Percentiles rank a stretch among this genome's conserved stretches.
phyloP scores from a whole-genome alignment of 2,888 invertebrate species.

The Eulithis testata region DNA sequence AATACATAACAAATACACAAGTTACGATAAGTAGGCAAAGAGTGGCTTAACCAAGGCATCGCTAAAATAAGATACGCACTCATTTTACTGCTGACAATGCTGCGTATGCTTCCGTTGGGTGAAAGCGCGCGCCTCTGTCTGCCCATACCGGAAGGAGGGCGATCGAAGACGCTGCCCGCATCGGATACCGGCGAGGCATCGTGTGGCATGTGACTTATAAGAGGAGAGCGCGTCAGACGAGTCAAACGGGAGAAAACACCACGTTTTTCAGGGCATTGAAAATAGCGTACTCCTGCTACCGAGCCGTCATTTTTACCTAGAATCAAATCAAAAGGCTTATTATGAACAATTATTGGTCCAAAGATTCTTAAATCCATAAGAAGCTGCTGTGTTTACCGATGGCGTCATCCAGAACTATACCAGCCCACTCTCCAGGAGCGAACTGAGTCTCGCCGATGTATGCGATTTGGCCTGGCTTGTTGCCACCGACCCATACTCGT shows the following conservation, averaged over 20 bases:
- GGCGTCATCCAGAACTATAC: conserved; percentile 97
- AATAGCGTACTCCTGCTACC: conserved; percentile 95
- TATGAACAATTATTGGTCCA: not conserved
- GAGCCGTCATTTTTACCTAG: conserved; percentile 98
- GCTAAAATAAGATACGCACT: conserved; percentile 58
- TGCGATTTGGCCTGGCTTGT: conserved; percentile 95
- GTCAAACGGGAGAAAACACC: conserved; percentile 97
- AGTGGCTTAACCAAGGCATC: not conserved
- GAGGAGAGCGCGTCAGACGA: conserved; percentile 90
- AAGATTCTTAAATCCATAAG: not conserved
- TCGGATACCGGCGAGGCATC: conserved; percentile 79
- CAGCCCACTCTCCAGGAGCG: conserved; percentile 99
- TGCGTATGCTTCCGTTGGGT: conserved; percentile 80
- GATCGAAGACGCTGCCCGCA: conserved; percentile 77
- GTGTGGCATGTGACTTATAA: conserved; percentile 82
- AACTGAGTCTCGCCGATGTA: conserved; percentile 98
- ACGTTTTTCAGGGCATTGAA: conserved; percentile 95
- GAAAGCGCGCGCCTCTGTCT: conserved; percentile 73
- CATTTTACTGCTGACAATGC: conserved; percentile 82
- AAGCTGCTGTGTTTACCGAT: conserved; percentile 87
- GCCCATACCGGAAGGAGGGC: conserved; percentile 76
- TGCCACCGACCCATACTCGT: conserved; percentile 96
- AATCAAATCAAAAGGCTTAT: conserved; percentile 41
- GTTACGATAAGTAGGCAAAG: not conserved
- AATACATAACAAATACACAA: conserved; percentile 10